phyloP scores from a whole-genome alignment of 2,888 invertebrate genomes.

The Diarsia brunnea region DNA sequence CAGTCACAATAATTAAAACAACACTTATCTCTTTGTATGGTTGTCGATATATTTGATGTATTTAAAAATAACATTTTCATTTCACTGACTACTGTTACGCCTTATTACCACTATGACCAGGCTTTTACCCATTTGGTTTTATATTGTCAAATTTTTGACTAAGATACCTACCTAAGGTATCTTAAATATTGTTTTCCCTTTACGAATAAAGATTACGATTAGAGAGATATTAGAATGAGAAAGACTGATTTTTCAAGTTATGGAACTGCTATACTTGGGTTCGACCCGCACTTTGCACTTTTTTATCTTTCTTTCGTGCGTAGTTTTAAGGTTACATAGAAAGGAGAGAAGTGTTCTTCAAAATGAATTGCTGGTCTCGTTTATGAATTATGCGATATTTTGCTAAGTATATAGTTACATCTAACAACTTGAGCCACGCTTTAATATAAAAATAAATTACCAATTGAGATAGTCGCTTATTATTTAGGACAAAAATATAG shows the following conservation, averaged over 20 bases:
- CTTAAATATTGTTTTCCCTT: too few species aligned
- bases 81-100: not conserved
- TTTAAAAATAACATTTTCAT: conserved; percentile 8
- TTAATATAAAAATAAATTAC: not conserved
- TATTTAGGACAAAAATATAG: not conserved
- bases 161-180: too few species aligned
- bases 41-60: not conserved
- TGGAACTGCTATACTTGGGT: not conserved
- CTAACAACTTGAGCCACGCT: too few species aligned
- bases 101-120: not conserved
- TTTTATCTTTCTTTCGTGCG: not conserved
- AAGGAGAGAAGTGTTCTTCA: too few species aligned
- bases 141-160: not conserved
- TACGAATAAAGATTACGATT: not conserved
- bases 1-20: conserved; percentile 14
- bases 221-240: not conserved
- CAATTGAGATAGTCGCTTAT: not conserved
- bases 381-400: not conserved
- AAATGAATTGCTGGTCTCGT: too few species aligned
- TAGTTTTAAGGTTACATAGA: not conserved
- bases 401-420: not conserved
- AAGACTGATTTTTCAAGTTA: not conserved
- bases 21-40: conserved; percentile 21
- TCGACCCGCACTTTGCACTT: not conserved
- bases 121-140: not conserved